Percentiles rank a stretch among this genome's conserved stretches.
phyloP scores from a whole-genome alignment of 2,888 invertebrate species.

The Neoitamus cyanurus region DNA sequence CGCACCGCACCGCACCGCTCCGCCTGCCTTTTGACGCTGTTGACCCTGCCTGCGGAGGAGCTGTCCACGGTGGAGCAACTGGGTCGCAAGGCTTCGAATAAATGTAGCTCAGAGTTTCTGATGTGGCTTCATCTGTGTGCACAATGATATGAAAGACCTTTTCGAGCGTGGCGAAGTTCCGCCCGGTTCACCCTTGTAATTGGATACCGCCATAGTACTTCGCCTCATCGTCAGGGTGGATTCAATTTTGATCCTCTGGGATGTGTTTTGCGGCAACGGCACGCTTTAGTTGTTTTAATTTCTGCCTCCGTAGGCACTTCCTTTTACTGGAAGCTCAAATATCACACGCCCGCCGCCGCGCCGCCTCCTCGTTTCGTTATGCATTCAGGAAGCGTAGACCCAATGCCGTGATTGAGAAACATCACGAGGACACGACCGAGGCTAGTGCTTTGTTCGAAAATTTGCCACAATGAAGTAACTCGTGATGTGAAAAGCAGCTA shows the following conservation, averaged over 20 bases:
- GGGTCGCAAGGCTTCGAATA: neutral
- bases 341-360: neutral
- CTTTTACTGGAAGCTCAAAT: neutral
- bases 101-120: neutral
- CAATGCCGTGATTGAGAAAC: neutral
- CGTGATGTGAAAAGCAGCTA: neutral
- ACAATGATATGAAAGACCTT: neutral
- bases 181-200: neutral
- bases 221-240: neutral
- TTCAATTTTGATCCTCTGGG: neutral
- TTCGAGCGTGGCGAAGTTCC: neutral
- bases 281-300: constrained; percentile 16
- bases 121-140: neutral
- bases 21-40: neutral
- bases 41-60: neutral
- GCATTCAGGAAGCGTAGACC: neutral
- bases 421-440: neutral
- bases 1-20: no score
- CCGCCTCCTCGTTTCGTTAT: neutral
- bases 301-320: constrained; percentile 13
- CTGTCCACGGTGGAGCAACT: neutral
- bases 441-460: neutral
- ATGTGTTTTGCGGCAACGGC: neutral
- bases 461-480: neutral
- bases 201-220: neutral